Conservation (phyloP, 2,888 invertebrate genomes). For the Drosophila diplacantha region DNA sequence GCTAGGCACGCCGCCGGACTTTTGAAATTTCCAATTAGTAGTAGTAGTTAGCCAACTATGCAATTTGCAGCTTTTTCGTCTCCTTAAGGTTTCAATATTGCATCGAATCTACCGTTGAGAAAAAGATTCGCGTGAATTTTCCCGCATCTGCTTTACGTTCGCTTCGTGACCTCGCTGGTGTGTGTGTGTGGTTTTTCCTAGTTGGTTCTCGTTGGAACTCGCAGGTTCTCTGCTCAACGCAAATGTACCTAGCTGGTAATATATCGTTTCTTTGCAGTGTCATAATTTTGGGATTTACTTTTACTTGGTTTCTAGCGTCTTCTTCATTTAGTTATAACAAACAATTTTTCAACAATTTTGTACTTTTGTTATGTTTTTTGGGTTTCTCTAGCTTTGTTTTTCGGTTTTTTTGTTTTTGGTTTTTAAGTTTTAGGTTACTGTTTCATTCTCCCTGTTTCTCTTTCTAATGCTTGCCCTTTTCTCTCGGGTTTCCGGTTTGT, state of each 20-base stretch:
- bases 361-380: conserved; percentile 48
- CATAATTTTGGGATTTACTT: conserved; percentile 24
- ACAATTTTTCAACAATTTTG: conserved; percentile 67
- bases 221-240: conserved; percentile 18
- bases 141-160: conserved; percentile 62
- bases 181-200: conserved; percentile 3
- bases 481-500: conserved; percentile 19
- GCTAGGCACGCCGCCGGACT: conserved; percentile 43
- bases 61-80: conserved; percentile 56
- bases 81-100: conserved; percentile 8
- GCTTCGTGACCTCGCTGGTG: conserved; percentile 30
- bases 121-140: conserved; percentile 63
- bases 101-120: conserved; percentile 11
- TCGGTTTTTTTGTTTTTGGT: conserved; percentile 13
- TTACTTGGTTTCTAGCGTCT: conserved; percentile 7
- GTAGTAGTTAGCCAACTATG: conserved; percentile 56
- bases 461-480: conserved; percentile 24
- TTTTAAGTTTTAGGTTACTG: conserved; percentile 8
- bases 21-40: conserved; percentile 42
- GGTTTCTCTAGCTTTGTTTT: conserved; percentile 43
- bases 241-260: conserved; percentile 31
- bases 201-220: conserved; percentile 16
- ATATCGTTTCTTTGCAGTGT: conserved; percentile 26
- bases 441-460: conserved; percentile 40
- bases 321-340: conserved; percentile 52